Percentiles rank a stretch among this genome's conserved stretches.
These are phyloP conservation scores for Lasioglossum vierecki DNA, from an alignment of 2,888 invertebrate species.

Conservation along the genomic window DNA sequence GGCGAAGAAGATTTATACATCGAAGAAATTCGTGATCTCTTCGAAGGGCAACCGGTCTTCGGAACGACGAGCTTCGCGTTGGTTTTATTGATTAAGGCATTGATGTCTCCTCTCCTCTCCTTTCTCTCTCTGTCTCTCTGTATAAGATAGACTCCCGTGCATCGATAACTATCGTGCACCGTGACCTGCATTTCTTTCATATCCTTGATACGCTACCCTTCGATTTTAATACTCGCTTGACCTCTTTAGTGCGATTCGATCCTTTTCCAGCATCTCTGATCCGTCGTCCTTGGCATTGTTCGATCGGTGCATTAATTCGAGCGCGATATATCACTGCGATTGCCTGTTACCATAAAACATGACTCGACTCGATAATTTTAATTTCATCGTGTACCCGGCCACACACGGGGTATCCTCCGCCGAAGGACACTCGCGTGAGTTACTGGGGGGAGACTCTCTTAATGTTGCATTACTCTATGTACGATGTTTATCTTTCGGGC, in stretches of 20 bases:
- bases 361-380: conserved; percentile 28
- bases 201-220: conserved; percentile 63
- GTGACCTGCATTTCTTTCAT: conserved; percentile 61
- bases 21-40: not conserved
- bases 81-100: not conserved
- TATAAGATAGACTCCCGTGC: conserved; percentile 8
- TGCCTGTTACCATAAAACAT: conserved; percentile 51
- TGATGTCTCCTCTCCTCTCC: not conserved
- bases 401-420: conserved; percentile 32
- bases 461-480: not conserved
- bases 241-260: conserved; percentile 47
- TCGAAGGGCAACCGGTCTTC: not conserved
- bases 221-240: conserved; percentile 48
- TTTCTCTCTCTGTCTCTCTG: not conserved
- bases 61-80: not conserved
- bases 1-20: no score
- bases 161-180: conserved; percentile 39
- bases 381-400: conserved; percentile 41
- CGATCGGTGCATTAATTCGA: conserved; percentile 52
- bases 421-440: conserved; percentile 9
- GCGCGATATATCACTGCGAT: conserved; percentile 43
- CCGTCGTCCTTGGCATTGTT: conserved; percentile 55
- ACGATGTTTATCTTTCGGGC: conserved; percentile 7
- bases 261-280: conserved; percentile 49
- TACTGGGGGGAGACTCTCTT: not conserved